Evolutionary conservation across 53 echinoderm and acorn worm genomes (phyloP).

Genomic region (Paelopatides confundens): DNA sequence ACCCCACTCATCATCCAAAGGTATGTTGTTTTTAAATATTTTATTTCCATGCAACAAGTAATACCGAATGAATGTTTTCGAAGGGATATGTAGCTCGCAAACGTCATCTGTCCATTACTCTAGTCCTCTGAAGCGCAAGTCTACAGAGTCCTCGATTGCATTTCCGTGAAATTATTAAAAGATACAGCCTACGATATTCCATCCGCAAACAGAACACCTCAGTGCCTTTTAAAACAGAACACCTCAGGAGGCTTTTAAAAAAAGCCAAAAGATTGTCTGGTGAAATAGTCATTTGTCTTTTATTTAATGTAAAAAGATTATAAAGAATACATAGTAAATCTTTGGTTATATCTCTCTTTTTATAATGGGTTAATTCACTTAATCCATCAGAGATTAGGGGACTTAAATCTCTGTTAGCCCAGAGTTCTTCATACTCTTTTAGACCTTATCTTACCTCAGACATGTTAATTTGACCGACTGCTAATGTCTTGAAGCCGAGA

Average conservation of each 20-base stretch:
- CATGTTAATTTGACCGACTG: conserved; percentile 97
- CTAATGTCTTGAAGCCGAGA: conserved; percentile 95
- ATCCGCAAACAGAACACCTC: neutral
- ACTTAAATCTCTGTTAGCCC: too few relatives aligned
- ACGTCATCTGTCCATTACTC: neutral
- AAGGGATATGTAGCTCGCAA: neutral
- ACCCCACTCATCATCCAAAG: too few relatives aligned
- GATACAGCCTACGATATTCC: neutral
- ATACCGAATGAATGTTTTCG: neutral
- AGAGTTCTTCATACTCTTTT: neutral
- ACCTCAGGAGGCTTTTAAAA: neutral
- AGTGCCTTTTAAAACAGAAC: neutral
- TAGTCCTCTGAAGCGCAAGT: neutral
- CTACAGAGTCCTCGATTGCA: neutral
- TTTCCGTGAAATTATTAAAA: neutral
- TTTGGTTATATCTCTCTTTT: too few relatives aligned
- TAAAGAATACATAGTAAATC: too few relatives aligned
- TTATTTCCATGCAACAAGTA: neutral
- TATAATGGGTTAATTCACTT: too few relatives aligned
- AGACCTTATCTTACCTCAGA: conserved; percentile 83
- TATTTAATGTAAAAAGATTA: too few relatives aligned
- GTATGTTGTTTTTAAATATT: too few relatives aligned
- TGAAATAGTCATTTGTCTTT: too few relatives aligned
- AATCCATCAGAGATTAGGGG: too few relatives aligned
- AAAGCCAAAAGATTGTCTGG: neutral